Percentiles rank a stretch among this genome's conserved stretches.
Conservation (phyloP, 2,888 invertebrate species). For the Argyra leucocephala region DNA sequence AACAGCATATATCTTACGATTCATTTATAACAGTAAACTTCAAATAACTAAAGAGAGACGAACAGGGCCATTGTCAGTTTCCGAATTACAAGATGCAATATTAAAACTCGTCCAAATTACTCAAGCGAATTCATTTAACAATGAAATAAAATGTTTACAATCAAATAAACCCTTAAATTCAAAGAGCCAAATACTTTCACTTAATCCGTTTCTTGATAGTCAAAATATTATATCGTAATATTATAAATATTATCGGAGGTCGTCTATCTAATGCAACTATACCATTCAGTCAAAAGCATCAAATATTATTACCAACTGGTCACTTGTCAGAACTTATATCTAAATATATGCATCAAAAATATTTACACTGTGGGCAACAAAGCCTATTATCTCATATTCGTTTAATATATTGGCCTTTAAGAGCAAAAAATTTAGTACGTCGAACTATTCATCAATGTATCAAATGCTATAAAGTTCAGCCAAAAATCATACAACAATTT, state of each 20-base stretch:
- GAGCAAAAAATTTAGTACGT: conserved; percentile 21
- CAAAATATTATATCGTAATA: conserved; percentile 13
- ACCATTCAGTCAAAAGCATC: neutral
- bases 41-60: neutral
- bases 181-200: neutral
- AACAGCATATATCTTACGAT: too few relatives aligned
- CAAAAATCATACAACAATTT: conserved; percentile 20
- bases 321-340: conserved; percentile 13
- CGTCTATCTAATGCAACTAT: conserved; percentile 10
- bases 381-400: conserved; percentile 18
- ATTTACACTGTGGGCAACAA: conserved; percentile 19
- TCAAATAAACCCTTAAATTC: neutral
- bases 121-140: neutral
- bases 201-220: conserved; percentile 18
- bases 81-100: neutral
- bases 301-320: conserved; percentile 9
- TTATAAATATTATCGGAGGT: conserved; percentile 20
- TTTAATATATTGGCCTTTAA: conserved; percentile 26
- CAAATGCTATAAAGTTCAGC: conserved; percentile 20
- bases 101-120: neutral
- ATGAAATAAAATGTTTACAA: neutral
- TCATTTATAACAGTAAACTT: neutral
- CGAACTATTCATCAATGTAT: conserved; percentile 22
- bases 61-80: neutral
- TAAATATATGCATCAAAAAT: neutral